Base-by-base conservation (phyloP, 2,113 vertebrate genomes). In the Paraplagusia blochii region DNA sequence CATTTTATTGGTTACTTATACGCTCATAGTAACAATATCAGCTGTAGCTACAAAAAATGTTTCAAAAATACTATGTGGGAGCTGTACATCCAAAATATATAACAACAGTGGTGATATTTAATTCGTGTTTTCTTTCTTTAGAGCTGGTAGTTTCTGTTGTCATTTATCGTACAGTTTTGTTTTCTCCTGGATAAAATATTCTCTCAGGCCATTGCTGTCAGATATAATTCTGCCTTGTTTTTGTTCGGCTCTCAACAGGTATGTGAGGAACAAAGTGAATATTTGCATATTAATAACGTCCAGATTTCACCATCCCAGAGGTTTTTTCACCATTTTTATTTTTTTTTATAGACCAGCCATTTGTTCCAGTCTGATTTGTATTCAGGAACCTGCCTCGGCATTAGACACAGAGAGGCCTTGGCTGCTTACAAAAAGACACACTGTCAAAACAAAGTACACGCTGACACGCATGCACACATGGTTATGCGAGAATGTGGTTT, bases 231-330 rank as follows among this genome's bases (percentile, higher is more conserved):
- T 15, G 34, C 66, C 29, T 36, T 58, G 47, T 46, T 76, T 63
- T 57, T 40, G 16, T 47, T 75, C n/a, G 40, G 12, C 9, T 38
- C 45, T 53, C 48, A 54, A 49, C 63, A 66, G 74, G 78, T 79
- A 50, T 65, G 48, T 1, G 56, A 70, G 65, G 77, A 73, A 73
- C 75, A 67, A 66, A 67, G 44, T 19, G 40, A 53, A 39, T 54
- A 83, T 85, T 81, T 81, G 76, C 83, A 85, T 84, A 69, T 81
- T 83, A 70, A 84, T 81, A 53, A 80, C 64, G 79, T 53, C 56
- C 58, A 63, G 44, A 53, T 79, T 57, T n/a, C 33, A 35, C 53
- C 13, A 63, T 76, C 81, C 73, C 77, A 13, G 19, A 58, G 70
- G 67, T 69, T 29, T 29, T 29, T 29, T 29, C 6, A 4, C 6